phyloP scores from a whole-genome alignment of 2,888 invertebrate species.

The Synergus laeviventris region DNA sequence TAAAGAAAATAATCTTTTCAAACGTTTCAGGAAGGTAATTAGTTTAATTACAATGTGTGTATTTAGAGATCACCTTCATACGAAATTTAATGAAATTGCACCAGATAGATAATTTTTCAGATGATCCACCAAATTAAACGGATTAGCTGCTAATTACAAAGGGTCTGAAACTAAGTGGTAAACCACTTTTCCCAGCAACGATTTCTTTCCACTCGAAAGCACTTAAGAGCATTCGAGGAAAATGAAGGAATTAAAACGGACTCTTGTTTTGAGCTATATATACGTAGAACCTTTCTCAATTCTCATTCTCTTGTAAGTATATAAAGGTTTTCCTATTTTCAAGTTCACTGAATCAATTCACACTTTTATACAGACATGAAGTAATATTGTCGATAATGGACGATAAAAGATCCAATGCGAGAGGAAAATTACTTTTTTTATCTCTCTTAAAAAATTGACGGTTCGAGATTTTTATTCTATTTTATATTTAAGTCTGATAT shows the following conservation, averaged over 20 bases:
- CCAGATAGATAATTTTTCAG: background rate
- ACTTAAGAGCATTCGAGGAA: background rate
- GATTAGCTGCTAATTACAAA: background rate
- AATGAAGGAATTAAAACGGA: background rate
- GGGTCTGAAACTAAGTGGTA: constrained; percentile 7
- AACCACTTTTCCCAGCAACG: background rate
- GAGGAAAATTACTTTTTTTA: too few relatives aligned
- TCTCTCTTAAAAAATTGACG: too few relatives aligned
- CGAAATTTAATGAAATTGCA: background rate
- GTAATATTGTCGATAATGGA: too few relatives aligned
- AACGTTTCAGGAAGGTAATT: background rate
- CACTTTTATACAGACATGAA: too few relatives aligned
- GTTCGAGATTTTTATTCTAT: too few relatives aligned
- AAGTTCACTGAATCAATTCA: too few relatives aligned
- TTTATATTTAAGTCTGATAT: too few relatives aligned
- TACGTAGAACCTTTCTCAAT: background rate
- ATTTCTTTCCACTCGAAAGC: background rate
- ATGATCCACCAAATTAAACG: background rate
- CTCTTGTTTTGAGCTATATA: background rate
- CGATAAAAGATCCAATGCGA: too few relatives aligned
- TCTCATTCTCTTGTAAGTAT: background rate
- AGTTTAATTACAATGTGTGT: background rate
- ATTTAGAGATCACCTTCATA: background rate
- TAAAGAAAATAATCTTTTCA: too few relatives aligned
- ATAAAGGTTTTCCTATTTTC: background rate